Conservation (phyloP, 2,797 vertebrate species). For the Cynodonichthys magdalenae region DNA sequence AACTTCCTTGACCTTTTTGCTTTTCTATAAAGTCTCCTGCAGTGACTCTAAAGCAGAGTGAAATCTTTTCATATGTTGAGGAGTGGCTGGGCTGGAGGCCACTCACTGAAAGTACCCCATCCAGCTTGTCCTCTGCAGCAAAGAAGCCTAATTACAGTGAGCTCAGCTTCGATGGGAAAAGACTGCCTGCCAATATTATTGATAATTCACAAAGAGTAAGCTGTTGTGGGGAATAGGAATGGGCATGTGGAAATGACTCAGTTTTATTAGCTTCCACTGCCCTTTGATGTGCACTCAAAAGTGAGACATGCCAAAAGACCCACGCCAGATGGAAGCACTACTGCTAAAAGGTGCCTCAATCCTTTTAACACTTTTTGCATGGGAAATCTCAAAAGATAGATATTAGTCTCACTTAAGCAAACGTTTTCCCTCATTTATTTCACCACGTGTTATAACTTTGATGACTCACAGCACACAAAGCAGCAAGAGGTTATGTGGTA, state of each 20-base stretch:
- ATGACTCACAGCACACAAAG: conserved; percentile 21
- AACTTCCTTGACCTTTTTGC: conserved; percentile 22
- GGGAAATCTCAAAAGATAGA: conserved; percentile 53
- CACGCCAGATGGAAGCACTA: conserved; percentile 71
- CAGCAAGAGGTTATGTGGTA: conserved; percentile 8
- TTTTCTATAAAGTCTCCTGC: conserved; percentile 21
- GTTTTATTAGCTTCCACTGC: conserved; percentile 72
- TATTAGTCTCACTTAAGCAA: conserved; percentile 57
- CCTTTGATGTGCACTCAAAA: conserved; percentile 78
- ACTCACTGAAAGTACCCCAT: conserved; percentile 46
- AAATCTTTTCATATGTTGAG: conserved; percentile 25
- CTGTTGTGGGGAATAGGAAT: conserved; percentile 73
- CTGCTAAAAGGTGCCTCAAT: conserved; percentile 67
- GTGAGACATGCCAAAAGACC: conserved; percentile 68
- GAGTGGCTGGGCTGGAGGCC: conserved; percentile 32
- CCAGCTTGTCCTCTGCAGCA: conserved; percentile 65
- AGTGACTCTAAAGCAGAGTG: conserved; percentile 37
- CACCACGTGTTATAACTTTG: conserved; percentile 42
- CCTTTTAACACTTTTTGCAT: conserved; percentile 66
- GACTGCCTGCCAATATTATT: conserved; percentile 76
- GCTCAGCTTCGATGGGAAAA: conserved; percentile 67
- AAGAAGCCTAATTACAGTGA: conserved; percentile 73
- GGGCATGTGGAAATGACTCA: conserved; percentile 69
- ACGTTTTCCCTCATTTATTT: conserved; percentile 58
- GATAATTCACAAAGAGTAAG: conserved; percentile 80